Evolutionary conservation across 2,797 vertebrate genomes (phyloP), one percentile per base, ranked within the genome.

Genomic region (Gephyroberyx darwinii): DNA sequence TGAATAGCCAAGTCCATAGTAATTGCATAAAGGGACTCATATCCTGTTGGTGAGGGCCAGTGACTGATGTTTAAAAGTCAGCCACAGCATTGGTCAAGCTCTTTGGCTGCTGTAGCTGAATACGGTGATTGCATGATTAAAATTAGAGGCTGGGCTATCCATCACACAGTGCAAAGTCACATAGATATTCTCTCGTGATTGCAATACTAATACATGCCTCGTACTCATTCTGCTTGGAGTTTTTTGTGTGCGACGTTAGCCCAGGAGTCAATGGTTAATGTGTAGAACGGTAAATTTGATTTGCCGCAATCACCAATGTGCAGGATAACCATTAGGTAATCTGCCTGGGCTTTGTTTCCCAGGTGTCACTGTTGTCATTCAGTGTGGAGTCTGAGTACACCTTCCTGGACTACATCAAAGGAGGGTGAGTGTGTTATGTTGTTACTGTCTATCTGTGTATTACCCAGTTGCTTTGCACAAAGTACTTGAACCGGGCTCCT

Each of bases 341-440:
- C 39, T 66, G 33, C 73, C 80, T 76, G 74, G 7, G 52, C 69
- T 80, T 77, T 68, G 33, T 62, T 80, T 78, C 60, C 73, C 69
- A 98, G 97, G 97, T 98, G 89, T 97, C 97, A 1, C 86, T 98
- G 91, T 91, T 98, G 76, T 97, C 96, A 30, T 97, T 98, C 37
- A 92, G 80, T 0, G 96, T 97, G 86, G 97, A 99, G 86, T 96
- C 97, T 0, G 97, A 98, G 67, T 94, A 96, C 89, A 98, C 96
- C 0, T 99, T 98, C 91, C 93, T 98, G 61, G 97, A 98, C 88
- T 98, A 98, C 93, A 98, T 98, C 89, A 96, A 96, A 92, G 97
- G 96, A 92, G 97, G 97, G 97, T 98, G 91, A 96, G 97, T 91
- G 58, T 45, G 13, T 74, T 47, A 22, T 69, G 10, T 69, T 30